Conservation (phyloP, 2,797 vertebrate genomes). For the Pelobates cultripes region DNA sequence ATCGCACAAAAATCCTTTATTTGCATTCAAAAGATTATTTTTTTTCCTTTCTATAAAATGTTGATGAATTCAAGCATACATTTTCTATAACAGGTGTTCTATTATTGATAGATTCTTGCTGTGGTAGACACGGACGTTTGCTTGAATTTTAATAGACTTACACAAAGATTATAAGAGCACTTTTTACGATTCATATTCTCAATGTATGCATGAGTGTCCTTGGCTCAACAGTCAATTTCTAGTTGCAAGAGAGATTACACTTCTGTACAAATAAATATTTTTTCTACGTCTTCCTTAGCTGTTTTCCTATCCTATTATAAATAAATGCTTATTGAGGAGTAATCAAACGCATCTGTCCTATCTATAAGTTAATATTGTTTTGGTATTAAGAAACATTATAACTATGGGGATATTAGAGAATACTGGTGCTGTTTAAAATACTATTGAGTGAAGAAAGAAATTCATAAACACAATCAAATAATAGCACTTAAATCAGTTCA, state of each 20-base stretch:
- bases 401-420: too few species aligned
- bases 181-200: constrained; percentile 13
- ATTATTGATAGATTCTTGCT: constrained; percentile 48
- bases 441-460: too few species aligned
- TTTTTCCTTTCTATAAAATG: constrained; percentile 51
- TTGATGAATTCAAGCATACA: constrained; percentile 50
- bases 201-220: constrained; percentile 5
- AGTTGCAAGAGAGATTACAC: neutral
- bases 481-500: too few species aligned
- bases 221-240: neutral
- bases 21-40: constrained; percentile 46
- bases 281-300: neutral
- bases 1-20: constrained; percentile 45
- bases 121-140: constrained; percentile 22
- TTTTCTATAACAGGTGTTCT: constrained; percentile 41
- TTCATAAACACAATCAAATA: too few species aligned
- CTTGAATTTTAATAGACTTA: constrained; percentile 51
- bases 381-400: too few species aligned
- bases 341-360: too few species aligned
- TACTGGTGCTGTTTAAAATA: too few species aligned
- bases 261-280: neutral
- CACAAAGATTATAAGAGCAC: constrained; percentile 35
- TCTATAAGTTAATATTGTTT: too few species aligned
- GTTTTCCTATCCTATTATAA: neutral
- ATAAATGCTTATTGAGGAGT: too few species aligned